Percentiles rank a stretch among this genome's conserved stretches.
Conservation (phyloP, 2,888 invertebrate genomes). For the Eilema caniola region DNA sequence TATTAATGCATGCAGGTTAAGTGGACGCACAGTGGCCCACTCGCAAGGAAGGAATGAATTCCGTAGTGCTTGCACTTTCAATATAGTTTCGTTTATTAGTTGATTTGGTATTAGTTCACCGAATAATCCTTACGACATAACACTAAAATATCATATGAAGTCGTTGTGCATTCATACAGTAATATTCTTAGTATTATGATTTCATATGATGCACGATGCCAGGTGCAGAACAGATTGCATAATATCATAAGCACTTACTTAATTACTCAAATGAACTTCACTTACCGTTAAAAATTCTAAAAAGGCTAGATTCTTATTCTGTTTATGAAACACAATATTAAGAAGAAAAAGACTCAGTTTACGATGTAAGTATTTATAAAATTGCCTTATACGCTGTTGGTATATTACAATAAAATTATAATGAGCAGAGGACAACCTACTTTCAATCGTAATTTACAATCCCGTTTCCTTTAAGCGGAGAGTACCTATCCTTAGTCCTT, state of each 20-base stretch:
- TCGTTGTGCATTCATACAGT: not conserved
- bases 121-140: conserved; percentile 52
- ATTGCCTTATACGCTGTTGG: no score
- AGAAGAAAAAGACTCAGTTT: no score
- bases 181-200: conserved; percentile 1
- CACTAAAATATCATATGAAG: conserved; percentile 33
- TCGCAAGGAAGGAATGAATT: conserved; percentile 78
- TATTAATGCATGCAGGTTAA: conserved; percentile 19
- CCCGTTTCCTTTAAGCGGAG: not conserved
- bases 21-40: conserved; percentile 71
- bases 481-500: no score
- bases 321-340: not conserved
- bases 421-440: no score
- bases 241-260: not conserved
- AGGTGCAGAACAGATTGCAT: not conserved
- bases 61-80: conserved; percentile 83
- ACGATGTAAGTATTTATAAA: no score
- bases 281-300: not conserved
- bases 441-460: no score
- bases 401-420: no score
- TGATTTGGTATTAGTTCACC: conserved; percentile 62
- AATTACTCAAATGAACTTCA: not conserved
- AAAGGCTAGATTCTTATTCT: not conserved
- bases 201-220: not conserved
- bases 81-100: conserved; percentile 68